Evolutionary conservation across 2,888 invertebrate genomes (phyloP).

Genomic region (Perithous albicinctus): DNA sequence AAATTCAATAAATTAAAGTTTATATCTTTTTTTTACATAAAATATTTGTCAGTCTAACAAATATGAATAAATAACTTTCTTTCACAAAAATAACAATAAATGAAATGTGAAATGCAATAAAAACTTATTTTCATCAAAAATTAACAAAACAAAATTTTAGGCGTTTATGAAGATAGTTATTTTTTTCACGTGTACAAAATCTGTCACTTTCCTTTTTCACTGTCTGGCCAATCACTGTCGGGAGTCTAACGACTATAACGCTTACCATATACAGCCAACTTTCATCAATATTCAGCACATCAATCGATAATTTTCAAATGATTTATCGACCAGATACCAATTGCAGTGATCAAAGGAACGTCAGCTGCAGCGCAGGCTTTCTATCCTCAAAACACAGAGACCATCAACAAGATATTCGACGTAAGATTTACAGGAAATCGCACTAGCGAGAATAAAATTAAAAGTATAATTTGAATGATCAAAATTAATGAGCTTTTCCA

Average conservation of each 20-base stretch:
- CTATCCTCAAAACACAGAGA: conserved; percentile 75
- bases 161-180: too few relatives aligned
- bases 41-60: too few relatives aligned
- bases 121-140: too few relatives aligned
- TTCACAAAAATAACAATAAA: too few relatives aligned
- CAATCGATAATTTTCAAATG: conserved; percentile 15
- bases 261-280: not conserved
- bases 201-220: too few relatives aligned
- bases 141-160: too few relatives aligned
- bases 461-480: not conserved
- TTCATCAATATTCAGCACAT: not conserved
- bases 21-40: too few relatives aligned
- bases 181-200: too few relatives aligned
- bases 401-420: conserved; percentile 78
- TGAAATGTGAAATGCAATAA: too few relatives aligned
- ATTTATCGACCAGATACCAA: conserved; percentile 77
- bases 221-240: not conserved
- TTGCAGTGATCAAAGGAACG: conserved; percentile 78
- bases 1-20: too few relatives aligned
- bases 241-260: not conserved
- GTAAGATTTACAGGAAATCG: conserved; percentile 68
- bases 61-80: too few relatives aligned
- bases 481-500: not conserved
- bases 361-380: conserved; percentile 76
- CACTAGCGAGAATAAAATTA: not conserved